phyloP scores from a whole-genome alignment of 1,140 invertebrate genomes.

The Sycophaga agraensis region DNA sequence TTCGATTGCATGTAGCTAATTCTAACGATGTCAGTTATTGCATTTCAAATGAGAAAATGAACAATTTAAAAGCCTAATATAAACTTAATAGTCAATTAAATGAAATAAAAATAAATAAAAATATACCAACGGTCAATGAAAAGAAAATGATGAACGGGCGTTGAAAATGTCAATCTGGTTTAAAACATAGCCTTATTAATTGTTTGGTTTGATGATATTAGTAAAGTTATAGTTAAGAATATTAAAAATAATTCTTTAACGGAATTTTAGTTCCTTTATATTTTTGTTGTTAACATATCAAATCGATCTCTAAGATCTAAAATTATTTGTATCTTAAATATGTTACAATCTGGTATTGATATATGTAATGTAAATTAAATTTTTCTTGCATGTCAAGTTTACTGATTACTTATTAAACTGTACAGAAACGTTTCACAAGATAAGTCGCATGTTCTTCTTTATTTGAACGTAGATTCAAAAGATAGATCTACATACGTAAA shows the following conservation, averaged over 20 bases:
- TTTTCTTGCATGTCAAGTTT: not conserved
- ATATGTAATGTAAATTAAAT: too few relatives aligned
- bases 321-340: slow-evolving; percentile 34
- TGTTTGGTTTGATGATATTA: not conserved
- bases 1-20: slow-evolving; percentile 15
- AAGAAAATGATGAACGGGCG: slow-evolving; percentile 1
- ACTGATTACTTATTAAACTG: too few relatives aligned
- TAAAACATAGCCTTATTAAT: not conserved
- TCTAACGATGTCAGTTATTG: slow-evolving; percentile 13
- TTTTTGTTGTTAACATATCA: slow-evolving; percentile 50
- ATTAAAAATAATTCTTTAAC: slow-evolving; percentile 9
- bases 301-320: slow-evolving; percentile 44
- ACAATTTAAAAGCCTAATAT: slow-evolving; percentile 30
- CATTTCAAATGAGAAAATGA: slow-evolving; percentile 18
- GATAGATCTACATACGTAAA: slow-evolving; percentile 3
- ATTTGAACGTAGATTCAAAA: too few relatives aligned
- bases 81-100: slow-evolving; percentile 45
- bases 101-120: slow-evolving; percentile 23
- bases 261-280: slow-evolving; percentile 34
- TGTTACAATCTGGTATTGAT: not conserved
- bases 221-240: not conserved
- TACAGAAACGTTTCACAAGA: slow-evolving; percentile 11
- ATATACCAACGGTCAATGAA: slow-evolving; percentile 10
- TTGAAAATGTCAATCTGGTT: not conserved
- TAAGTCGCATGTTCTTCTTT: slow-evolving; percentile 15